These are phyloP conservation scores for Tetraneura akinire DNA, from an alignment of 1,140 invertebrate genomes.

Conservation along the genomic window DNA sequence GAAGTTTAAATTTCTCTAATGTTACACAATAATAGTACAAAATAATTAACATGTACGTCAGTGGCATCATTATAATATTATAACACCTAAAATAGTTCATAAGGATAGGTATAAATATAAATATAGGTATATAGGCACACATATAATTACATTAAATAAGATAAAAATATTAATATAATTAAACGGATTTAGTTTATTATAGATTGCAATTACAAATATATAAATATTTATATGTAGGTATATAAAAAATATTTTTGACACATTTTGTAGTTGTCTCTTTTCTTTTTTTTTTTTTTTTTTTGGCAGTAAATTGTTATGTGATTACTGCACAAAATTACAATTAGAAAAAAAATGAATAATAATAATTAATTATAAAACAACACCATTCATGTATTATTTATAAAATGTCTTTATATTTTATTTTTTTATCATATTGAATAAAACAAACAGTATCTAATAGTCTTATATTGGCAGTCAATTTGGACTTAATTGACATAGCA, in stretches of 20 bases:
- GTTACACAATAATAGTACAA: too few relatives aligned
- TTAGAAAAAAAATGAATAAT: background rate
- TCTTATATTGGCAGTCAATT: conserved; percentile 51
- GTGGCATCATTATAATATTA: too few relatives aligned
- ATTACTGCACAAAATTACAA: conserved; percentile 2
- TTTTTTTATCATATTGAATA: conserved; percentile 22
- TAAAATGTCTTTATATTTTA: conserved; percentile 33
- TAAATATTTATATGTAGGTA: background rate
- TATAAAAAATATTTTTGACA: conserved; percentile 23
- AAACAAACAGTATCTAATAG: conserved; percentile 47
- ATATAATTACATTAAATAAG: background rate
- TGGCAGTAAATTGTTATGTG: background rate
- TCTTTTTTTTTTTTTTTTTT: background rate
- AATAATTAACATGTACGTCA: too few relatives aligned
- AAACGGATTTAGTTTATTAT: conserved; percentile 43
- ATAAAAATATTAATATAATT: conserved; percentile 17
- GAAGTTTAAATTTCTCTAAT: too few relatives aligned
- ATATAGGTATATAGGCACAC: too few relatives aligned
- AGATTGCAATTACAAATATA: conserved; percentile 17
- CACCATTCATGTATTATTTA: conserved; percentile 31
- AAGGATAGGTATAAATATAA: too few relatives aligned
- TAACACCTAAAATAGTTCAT: too few relatives aligned
- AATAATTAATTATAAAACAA: conserved; percentile 10
- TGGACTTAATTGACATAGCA: conserved; percentile 46
- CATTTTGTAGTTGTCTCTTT: background rate